Percentiles rank a stretch among this genome's conserved stretches.
Conservation (phyloP, 2,797 vertebrate genomes). For the Periophthalmus magnuspinnatus region DNA sequence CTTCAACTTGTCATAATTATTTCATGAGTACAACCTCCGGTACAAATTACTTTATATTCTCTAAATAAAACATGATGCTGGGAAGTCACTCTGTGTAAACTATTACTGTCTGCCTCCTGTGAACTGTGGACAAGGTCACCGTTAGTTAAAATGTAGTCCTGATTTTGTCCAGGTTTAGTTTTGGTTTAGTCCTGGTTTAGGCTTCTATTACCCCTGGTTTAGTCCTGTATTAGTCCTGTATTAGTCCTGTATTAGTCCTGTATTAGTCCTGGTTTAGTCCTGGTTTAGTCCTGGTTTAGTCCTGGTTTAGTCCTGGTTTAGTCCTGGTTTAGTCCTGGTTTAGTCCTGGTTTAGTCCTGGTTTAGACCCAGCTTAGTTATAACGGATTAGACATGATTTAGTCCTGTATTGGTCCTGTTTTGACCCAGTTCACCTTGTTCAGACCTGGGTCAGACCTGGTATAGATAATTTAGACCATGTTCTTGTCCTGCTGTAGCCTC, state of each 20-base stretch:
- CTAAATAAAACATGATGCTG: conserved; percentile 14
- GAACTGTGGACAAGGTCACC: neutral
- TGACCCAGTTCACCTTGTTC: neutral
- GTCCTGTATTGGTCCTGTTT: neutral
- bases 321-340: neutral
- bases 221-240: neutral
- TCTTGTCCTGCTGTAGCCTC: neutral
- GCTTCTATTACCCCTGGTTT: neutral
- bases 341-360: neutral
- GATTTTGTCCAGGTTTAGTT: no score
- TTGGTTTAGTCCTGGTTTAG: no score
- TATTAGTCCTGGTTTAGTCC: no score
- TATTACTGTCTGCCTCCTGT: neutral
- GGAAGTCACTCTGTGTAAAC: neutral
- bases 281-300: neutral
- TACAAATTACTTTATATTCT: neutral
- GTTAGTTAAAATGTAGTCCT: neutral
- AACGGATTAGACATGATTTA: no score
- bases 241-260: neutral
- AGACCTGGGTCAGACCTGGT: neutral
- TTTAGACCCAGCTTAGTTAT: no score
- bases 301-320: neutral
- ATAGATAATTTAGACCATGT: neutral
- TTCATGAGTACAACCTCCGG: conserved; percentile 2
- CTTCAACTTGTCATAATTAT: conserved; percentile 1